Evolutionary conservation across 1,140 invertebrate species (phyloP).

Genomic region (Ceratitis capitata): DNA sequence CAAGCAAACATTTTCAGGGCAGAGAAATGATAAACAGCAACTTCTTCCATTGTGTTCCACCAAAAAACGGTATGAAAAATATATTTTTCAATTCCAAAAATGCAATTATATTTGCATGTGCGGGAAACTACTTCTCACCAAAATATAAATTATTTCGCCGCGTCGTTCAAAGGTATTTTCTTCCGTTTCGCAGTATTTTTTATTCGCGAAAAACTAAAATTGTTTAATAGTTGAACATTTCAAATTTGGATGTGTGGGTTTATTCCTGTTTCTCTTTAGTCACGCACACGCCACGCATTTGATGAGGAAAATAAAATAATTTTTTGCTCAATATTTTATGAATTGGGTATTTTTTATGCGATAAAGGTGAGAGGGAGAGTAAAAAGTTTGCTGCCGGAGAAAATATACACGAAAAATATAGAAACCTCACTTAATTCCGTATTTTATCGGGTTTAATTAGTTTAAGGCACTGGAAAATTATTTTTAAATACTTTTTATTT

Average conservation of each 20-base stretch:
- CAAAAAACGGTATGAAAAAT: neutral
- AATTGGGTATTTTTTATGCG: too few species aligned
- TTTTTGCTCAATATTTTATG: too few species aligned
- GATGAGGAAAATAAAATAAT: too few species aligned
- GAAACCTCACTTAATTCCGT: too few species aligned
- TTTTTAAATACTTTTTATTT: neutral
- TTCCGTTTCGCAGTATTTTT: neutral
- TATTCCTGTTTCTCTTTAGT: neutral
- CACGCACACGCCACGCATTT: neutral
- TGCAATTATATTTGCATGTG: neutral
- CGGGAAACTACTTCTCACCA: too few species aligned
- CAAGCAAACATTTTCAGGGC: neutral
- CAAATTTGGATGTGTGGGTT: neutral
- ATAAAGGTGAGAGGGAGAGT: too few species aligned
- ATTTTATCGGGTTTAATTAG: too few species aligned
- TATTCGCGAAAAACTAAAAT: neutral
- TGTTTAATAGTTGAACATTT: conserved; percentile 1
- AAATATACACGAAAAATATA: neutral
- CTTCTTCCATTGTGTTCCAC: neutral
- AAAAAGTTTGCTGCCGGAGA: neutral
- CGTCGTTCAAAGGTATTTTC: neutral
- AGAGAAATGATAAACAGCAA: neutral
- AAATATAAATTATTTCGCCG: too few species aligned
- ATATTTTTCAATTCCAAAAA: neutral
- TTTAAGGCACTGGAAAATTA: too few species aligned